phyloP scores from a whole-genome alignment of 92 coral and sea anemone genomes.

The Zoanthus solanderi region DNA sequence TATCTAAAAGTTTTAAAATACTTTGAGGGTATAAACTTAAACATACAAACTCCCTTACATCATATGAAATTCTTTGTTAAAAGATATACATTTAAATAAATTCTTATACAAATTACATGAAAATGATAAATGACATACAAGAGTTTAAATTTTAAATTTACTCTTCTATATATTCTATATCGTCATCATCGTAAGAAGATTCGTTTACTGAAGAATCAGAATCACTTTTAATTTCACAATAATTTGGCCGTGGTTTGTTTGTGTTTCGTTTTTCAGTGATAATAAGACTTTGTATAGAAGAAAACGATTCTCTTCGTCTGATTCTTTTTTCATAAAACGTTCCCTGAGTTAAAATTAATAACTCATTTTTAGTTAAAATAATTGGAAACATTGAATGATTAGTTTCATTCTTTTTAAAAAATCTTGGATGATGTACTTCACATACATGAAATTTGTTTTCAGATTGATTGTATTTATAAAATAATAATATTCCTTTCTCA shows the following conservation, averaged over 20 bases:
- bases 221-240: not conserved
- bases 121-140: not conserved
- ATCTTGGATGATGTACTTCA: not conserved
- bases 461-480: too few relatives aligned
- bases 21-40: not conserved
- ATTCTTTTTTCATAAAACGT: too few relatives aligned
- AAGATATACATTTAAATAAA: not conserved
- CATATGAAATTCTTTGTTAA: not conserved
- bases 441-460: not conserved
- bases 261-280: not conserved
- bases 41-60: not conserved
- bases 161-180: not conserved
- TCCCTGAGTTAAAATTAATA: not conserved
- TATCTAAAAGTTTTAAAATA: not conserved
- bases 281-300: not conserved
- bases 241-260: not conserved
- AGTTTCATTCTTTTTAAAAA: not conserved
- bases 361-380: not conserved
- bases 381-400: not conserved
- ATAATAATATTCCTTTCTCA: not conserved
- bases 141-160: too few relatives aligned
- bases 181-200: not conserved
- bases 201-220: not conserved
- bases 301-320: not conserved
- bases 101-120: too few relatives aligned